Conservation (phyloP, 2,113 vertebrate species). For the Arizona elegans region DNA sequence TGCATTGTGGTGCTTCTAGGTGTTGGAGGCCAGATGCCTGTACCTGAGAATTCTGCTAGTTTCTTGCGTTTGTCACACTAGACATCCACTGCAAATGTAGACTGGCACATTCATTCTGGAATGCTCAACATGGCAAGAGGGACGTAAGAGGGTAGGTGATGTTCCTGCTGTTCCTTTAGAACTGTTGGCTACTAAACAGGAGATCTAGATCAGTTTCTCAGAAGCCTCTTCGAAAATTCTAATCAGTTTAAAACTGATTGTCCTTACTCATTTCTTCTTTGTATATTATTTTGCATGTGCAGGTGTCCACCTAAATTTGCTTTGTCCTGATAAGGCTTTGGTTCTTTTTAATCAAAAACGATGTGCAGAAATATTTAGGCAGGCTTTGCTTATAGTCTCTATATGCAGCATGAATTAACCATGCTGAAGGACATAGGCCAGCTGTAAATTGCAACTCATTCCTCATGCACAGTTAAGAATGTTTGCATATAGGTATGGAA, state of each 20-base stretch:
- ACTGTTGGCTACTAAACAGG: background rate
- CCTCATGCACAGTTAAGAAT: background rate
- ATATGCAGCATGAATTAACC: background rate
- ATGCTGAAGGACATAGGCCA: background rate
- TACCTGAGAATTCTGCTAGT: background rate
- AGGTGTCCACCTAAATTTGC: background rate
- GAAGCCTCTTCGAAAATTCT: background rate
- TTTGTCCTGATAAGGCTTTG: background rate
- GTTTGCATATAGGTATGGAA: background rate
- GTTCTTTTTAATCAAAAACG: background rate
- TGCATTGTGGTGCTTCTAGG: background rate
- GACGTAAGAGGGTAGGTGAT: conserved; percentile 3
- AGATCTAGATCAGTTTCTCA: background rate
- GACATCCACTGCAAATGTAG: background rate
- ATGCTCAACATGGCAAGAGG: background rate
- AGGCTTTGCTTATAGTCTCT: background rate
- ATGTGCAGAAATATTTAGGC: background rate
- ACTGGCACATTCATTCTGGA: background rate
- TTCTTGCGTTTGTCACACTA: background rate
- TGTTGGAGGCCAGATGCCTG: background rate
- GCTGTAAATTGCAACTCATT: background rate
- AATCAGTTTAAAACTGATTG: background rate
- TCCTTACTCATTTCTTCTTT: background rate
- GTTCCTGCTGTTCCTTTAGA: background rate
- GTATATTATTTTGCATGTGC: background rate